Conservation (phyloP, 1,140 invertebrate species). For the Lepidurus apus region DNA sequence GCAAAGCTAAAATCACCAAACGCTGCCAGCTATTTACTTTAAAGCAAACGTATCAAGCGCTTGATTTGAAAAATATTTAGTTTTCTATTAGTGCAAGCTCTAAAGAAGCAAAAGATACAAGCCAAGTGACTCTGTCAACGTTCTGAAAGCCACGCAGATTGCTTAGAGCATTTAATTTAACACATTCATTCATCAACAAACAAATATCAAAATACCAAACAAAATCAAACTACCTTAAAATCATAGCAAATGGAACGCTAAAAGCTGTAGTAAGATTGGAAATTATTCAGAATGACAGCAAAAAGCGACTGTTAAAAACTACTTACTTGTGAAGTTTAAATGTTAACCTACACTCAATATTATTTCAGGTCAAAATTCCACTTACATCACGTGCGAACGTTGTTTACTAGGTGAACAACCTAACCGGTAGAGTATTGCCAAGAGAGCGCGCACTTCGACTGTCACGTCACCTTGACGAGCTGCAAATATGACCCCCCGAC, state of each 20-base stretch:
- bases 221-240: neutral
- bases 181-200: neutral
- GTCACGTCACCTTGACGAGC: neutral
- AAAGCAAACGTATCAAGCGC: too few relatives aligned
- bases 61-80: too few relatives aligned
- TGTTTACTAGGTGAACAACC: neutral
- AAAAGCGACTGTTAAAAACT: neutral
- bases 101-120: conserved; percentile 5
- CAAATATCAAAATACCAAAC: neutral
- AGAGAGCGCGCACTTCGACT: conserved; percentile 1
- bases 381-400: conserved; percentile 21
- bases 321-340: neutral
- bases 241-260: neutral
- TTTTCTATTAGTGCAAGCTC: neutral
- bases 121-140: neutral
- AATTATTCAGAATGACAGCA: neutral
- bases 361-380: neutral
- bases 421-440: neutral
- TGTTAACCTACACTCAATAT: conserved; percentile 1
- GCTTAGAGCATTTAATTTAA: too few relatives aligned
- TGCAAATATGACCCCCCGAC: neutral
- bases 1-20: too few relatives aligned
- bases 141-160: too few relatives aligned
- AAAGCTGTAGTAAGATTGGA: neutral
- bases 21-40: too few relatives aligned